Conservation (phyloP, 2,113 vertebrate species). For the Fulica atra region DNA sequence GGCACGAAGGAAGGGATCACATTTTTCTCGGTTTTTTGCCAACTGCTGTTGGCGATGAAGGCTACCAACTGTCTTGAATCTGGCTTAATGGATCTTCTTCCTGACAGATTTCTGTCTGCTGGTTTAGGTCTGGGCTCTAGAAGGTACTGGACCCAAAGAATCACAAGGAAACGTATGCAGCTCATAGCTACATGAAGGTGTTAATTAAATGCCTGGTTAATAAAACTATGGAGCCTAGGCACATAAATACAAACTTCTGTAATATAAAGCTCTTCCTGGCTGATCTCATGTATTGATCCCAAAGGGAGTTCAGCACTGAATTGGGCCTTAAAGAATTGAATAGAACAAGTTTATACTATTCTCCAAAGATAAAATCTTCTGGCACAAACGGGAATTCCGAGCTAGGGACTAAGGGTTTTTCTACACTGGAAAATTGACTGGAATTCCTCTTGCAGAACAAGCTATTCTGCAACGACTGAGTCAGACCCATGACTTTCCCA, state of each 20-base stretch:
- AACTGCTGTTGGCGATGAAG: not conserved
- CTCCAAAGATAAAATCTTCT: conserved; percentile 16
- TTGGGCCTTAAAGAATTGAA: conserved; percentile 8
- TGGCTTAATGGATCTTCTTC: not conserved
- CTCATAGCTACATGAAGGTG: not conserved
- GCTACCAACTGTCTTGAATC: not conserved
- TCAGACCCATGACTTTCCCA: conserved; percentile 8
- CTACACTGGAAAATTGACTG: not conserved
- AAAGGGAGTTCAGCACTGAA: not conserved
- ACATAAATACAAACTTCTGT: not conserved
- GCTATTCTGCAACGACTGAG: conserved; percentile 6
- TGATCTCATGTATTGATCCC: not conserved
- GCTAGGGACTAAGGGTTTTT: not conserved
- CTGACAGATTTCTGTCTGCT: not conserved
- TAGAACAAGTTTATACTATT: not conserved
- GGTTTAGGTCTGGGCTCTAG: not conserved
- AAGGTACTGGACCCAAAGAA: not conserved
- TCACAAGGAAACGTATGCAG: not conserved
- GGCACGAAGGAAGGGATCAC: not conserved
- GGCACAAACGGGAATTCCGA: not conserved
- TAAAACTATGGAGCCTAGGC: not conserved
- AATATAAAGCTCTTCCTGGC: not conserved
- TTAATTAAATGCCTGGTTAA: not conserved
- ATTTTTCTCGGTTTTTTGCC: not conserved
- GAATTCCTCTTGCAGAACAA: conserved; percentile 46